Evolutionary conservation across 2,797 vertebrate genomes (phyloP), one percentile per base, ranked within the genome.

Genomic region (Scyliorhinus canicula): DNA sequence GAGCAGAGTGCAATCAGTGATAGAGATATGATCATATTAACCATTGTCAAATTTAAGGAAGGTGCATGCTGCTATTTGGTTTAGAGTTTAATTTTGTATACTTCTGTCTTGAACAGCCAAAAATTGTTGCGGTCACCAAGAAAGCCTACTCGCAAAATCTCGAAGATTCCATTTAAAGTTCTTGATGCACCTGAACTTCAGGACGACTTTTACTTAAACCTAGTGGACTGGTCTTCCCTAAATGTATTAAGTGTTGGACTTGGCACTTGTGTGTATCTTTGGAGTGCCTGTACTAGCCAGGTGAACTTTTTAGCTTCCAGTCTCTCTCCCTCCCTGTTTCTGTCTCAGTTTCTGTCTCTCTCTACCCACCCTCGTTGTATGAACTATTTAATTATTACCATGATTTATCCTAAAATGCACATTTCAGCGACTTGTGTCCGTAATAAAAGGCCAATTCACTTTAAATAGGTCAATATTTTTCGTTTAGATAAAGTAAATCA

Each of bases 271-370:
- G 99, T 99, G 35, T 99, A 99, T 96, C 97, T 99, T 57, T 99
- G 99, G 99, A 99, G 99, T 0, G 99, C 99, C 95, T 99, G 99
- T 96, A 99, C 99, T 21, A 99, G 99, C 96, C 99, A 99, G 98
- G 99, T 99, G 96, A 63, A 97, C 40, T 35, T 35, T 93, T 50
- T 50, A 65, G 60, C 8, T 65, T 90, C 55, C 86, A n/a, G 7
- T 88, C 14, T 57, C 86, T 55, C 31, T 85, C 26, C 26, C 47
- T 55, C 50, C 50, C 19, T 35, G 50, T 86, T 86, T 50, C 26
- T 31, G 84, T 55, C 16, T 11, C 84, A n/a, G n/a, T n/a, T n/a
- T 60, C 52, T 35, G 19, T 85, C 50, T 50, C 35, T 44, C 84
- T 60, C 52, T 35, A 7, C 9, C 82, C 82, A 52, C 16, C n/a